These are phyloP conservation scores for Zaprionus nigranus DNA, from an alignment of 1,140 invertebrate genomes.

Conservation along the genomic window DNA sequence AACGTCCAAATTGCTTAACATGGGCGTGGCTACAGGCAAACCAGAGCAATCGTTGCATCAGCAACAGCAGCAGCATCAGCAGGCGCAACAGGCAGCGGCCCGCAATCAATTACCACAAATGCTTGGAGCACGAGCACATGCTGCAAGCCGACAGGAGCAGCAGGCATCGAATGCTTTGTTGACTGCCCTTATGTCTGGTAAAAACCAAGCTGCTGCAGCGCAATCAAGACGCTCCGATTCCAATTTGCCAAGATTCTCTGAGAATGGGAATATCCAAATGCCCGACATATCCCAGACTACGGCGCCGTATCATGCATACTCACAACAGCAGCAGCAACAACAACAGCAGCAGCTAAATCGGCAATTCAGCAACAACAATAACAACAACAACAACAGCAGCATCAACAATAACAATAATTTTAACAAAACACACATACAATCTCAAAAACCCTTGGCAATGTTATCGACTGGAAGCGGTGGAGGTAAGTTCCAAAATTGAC, in stretches of 20 bases:
- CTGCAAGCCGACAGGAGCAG: slow-evolving; percentile 40
- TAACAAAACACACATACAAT: slow-evolving; percentile 41
- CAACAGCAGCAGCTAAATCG: slow-evolving; percentile 23
- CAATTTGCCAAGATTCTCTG: slow-evolving; percentile 38
- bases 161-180: slow-evolving; percentile 59
- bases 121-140: slow-evolving; percentile 2
- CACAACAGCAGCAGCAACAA: slow-evolving; percentile 13
- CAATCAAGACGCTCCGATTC: slow-evolving; percentile 17
- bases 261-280: slow-evolving; percentile 50
- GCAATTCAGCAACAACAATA: slow-evolving; percentile 33
- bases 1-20: slow-evolving; percentile 57
- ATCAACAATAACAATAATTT: slow-evolving; percentile 21
- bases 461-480: slow-evolving; percentile 61
- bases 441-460: slow-evolving; percentile 51
- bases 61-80: slow-evolving; percentile 27
- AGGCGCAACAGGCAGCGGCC: slow-evolving; percentile 29
- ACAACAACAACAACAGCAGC: slow-evolving; percentile 41
- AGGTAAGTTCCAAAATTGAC: slow-evolving; percentile 49
- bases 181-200: slow-evolving; percentile 64
- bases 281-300: slow-evolving; percentile 43
- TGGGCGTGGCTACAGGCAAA: slow-evolving; percentile 32
- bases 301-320: slow-evolving; percentile 18
- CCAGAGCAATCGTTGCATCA: slow-evolving; percentile 14
- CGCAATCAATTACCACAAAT: slow-evolving; percentile 38
- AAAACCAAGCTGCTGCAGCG: slow-evolving; percentile 17